Base-by-base conservation (phyloP, 2,113 vertebrate species). In the Phylloscopus trochilus region DNA sequence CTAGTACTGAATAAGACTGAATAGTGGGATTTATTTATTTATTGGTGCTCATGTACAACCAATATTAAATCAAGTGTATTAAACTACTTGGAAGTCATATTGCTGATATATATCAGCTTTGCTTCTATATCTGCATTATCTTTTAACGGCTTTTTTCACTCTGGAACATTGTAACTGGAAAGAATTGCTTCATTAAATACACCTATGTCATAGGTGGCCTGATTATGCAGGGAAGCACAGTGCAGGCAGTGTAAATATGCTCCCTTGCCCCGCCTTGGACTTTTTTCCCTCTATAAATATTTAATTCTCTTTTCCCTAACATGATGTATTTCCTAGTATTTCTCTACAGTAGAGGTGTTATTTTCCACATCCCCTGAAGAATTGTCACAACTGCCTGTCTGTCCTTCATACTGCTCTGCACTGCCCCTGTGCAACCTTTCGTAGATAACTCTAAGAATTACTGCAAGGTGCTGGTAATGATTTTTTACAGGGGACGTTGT, bases 281-380 rank as follows among this genome's bases (percentile, higher is more conserved):
- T 73, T 31, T 4, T 83, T 83, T 80, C 22, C 27, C 23, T 31
- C 20, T 58, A 49, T 58, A 91, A 68, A 83, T 85, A 44, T 85
- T 92, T 59, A 72, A 73, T 75, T 89, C 35, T n/a, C 10, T 73
- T 91, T 90, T 59, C 31, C 31, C 43, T 83, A 66, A 43, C 33
- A 56, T 67, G 9, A 43, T 33, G 12, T 81, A 9, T 92, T 78
- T 69, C 63, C 56, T 39, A 63, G 33, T 74, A 52, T 52, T 17
- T 77, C 20, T 21, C 20, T 76, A 41, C 31, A 43, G 15, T 43
- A 67, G 33, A 6, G 4, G 26, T 59, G 33, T 77, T 77, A 24
- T 33, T 16, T 86, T 90, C 39, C n/a, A 66, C 22, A 64, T 88
- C 64, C 22, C 2, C 0, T 13, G 28, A 92, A 83, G 43, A 73